Evolutionary conservation across 1,140 invertebrate genomes (phyloP).

Genomic region (Calycopis cecrops): DNA sequence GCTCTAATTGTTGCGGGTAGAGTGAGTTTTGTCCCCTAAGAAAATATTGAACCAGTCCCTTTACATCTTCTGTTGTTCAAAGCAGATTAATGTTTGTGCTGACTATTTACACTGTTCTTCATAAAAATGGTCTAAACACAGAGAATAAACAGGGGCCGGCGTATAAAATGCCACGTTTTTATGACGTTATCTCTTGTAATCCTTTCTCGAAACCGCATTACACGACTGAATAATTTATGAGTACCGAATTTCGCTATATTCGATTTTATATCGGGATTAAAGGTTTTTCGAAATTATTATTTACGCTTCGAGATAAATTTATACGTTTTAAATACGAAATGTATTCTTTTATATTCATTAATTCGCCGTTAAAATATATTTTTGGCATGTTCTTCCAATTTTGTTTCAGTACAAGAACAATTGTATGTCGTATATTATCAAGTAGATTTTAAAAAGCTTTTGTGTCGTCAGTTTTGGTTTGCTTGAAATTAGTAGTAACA

Average conservation of each 20-base stretch:
- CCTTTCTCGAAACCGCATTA: conserved; percentile 38
- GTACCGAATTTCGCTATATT: neutral
- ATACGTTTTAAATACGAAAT: no score
- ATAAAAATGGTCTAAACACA: conserved; percentile 69
- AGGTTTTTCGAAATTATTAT: conserved; percentile 12
- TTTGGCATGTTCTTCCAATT: no score
- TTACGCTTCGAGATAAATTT: conserved; percentile 4
- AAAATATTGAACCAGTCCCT: conserved; percentile 66
- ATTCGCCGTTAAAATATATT: no score
- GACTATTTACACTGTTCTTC: conserved; percentile 66
- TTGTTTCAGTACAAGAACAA: no score
- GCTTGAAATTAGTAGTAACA: no score
- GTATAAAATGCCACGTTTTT: conserved; percentile 41
- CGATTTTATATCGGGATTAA: conserved; percentile 21
- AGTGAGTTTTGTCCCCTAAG: conserved; percentile 62
- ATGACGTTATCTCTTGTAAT: conserved; percentile 55
- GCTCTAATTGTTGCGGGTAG: conserved; percentile 63
- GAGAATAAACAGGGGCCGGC: conserved; percentile 47
- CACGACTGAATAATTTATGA: conserved; percentile 35
- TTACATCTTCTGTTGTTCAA: conserved; percentile 70
- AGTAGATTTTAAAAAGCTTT: no score
- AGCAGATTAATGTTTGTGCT: conserved; percentile 72
- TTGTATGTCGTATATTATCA: no score
- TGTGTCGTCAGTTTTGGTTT: no score
- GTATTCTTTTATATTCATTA: no score